A percentile compares a stretch with the other conserved stretches of the same genome.
Evolutionary conservation across 1,140 invertebrate genomes (phyloP).

Genomic region (Drosophila erecta): DNA sequence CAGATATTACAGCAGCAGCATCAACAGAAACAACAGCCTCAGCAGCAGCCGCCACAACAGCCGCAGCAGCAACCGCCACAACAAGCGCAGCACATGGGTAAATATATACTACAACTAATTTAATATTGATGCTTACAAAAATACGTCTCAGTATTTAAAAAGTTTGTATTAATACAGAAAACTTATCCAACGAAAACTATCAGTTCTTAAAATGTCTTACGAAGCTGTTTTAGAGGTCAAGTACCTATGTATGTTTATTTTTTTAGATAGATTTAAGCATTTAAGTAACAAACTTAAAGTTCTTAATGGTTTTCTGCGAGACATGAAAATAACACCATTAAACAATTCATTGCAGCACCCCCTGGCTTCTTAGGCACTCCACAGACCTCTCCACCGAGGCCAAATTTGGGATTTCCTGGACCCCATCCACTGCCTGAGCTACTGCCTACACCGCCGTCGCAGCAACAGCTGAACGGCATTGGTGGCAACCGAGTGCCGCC

Average conservation of each 20-base stretch:
- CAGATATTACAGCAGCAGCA: slow-evolving; percentile 24
- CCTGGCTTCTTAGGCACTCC: slow-evolving; percentile 67
- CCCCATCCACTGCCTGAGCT: slow-evolving; percentile 68
- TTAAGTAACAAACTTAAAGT: too few species aligned
- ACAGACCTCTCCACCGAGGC: slow-evolving; percentile 67
- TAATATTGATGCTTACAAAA: too few species aligned
- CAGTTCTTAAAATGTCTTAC: neutral
- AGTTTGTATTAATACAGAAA: neutral
- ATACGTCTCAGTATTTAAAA: too few species aligned
- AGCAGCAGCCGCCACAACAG: slow-evolving; percentile 38
- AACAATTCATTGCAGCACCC: slow-evolving; percentile 46
- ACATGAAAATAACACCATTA: neutral
- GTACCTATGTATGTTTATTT: too few species aligned
- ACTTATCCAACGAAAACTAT: neutral
- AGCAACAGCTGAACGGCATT: slow-evolving; percentile 61
- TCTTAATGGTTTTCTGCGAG: neutral
- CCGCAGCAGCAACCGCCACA: slow-evolving; percentile 39
- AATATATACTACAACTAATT: slow-evolving; percentile 1
- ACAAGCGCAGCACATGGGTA: slow-evolving; percentile 62
- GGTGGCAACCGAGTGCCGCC: slow-evolving; percentile 65
- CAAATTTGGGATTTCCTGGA: slow-evolving; percentile 64
- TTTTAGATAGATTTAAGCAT: too few species aligned
- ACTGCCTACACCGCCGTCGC: slow-evolving; percentile 61
- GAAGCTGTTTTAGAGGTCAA: too few species aligned
- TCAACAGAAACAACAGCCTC: slow-evolving; percentile 25